Evolutionary conservation across 2,113 vertebrate genomes (phyloP).

Genomic region (Ornithorhynchus anatinus): DNA sequence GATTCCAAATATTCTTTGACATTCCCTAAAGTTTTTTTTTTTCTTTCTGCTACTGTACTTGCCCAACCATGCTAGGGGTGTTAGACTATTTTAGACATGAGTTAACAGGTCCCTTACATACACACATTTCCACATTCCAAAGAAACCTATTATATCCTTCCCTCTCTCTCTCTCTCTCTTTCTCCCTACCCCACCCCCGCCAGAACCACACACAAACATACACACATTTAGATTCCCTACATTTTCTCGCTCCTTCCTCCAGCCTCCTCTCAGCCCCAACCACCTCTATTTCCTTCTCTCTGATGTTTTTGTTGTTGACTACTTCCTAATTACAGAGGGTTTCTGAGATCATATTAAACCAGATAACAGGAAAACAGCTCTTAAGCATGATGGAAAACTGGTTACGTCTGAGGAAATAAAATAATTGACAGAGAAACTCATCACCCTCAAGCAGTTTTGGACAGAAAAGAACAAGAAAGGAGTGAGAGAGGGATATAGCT

Average conservation of each 20-base stretch:
- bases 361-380: background rate
- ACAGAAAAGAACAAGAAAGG: background rate
- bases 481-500: background rate
- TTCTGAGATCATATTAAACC: conserved; percentile 11
- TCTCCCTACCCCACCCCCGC: background rate
- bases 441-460: background rate
- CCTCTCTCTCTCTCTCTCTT: no score
- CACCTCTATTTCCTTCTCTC: background rate
- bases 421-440: background rate
- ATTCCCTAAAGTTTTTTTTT: conserved; percentile 25
- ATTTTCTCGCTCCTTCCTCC: background rate
- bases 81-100: conserved; percentile 52
- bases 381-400: background rate
- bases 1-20: conserved; percentile 37
- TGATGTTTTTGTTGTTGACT: conserved; percentile 22
- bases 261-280: background rate
- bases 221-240: no score
- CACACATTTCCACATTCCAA: conserved; percentile 52
- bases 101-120: conserved; percentile 47
- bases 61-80: conserved; percentile 30
- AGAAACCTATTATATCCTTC: conserved; percentile 36
- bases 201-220: background rate
- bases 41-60: conserved; percentile 35
- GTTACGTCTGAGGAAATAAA: conserved; percentile 6
- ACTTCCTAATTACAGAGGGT: background rate